Conservation (phyloP, 2,888 invertebrate genomes). For the Ornithoptera alexandrae region DNA sequence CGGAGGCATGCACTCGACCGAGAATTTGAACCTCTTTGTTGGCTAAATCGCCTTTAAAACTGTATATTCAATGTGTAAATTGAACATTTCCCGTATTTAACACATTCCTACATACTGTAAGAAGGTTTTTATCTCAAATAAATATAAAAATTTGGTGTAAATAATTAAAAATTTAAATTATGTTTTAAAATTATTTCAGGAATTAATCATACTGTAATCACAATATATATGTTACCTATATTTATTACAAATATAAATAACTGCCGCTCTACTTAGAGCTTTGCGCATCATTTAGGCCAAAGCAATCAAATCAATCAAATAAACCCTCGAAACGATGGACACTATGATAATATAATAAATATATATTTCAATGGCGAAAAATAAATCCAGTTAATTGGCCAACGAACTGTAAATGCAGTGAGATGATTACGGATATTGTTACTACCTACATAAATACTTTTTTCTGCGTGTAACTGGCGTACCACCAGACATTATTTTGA, state of each 20-base stretch:
- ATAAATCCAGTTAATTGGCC: not conserved
- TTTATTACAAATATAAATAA: not conserved
- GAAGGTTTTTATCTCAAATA: not conserved
- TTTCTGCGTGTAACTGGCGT: no score
- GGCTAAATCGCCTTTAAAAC: slow-evolving; percentile 68
- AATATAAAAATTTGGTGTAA: not conserved
- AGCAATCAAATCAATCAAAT: not conserved
- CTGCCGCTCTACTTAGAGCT: not conserved
- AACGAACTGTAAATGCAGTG: not conserved
- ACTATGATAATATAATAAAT: not conserved
- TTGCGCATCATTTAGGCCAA: not conserved
- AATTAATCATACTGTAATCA: no score
- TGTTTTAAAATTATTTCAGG: no score
- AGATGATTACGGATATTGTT: no score
- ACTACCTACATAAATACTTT: no score
- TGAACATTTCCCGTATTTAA: slow-evolving; percentile 18
- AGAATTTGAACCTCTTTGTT: slow-evolving; percentile 72
- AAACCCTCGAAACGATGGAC: not conserved
- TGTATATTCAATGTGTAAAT: slow-evolving; percentile 48
- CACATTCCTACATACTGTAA: not conserved
- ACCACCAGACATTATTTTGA: no score
- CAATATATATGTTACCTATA: no score
- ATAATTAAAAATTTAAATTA: no score
- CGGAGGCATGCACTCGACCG: slow-evolving; percentile 70
- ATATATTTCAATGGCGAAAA: not conserved